A percentile compares a stretch with the other conserved stretches of the same genome.
These are phyloP conservation scores for Plectus sambesii DNA, from an alignment of 1,140 invertebrate species.

Conservation along the genomic window DNA sequence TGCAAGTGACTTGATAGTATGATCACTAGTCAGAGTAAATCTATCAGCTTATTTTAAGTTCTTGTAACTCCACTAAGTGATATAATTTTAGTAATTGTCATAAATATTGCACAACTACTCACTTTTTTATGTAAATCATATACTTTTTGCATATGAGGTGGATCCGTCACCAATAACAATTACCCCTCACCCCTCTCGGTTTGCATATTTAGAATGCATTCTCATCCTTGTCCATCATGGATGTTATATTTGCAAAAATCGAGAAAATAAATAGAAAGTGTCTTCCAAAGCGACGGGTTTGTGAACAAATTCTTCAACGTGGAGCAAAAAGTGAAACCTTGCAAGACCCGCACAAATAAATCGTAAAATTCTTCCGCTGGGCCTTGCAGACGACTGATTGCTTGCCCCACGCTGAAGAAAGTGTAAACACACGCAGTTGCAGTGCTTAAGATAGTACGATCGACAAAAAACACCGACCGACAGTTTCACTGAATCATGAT, in stretches of 20 bases:
- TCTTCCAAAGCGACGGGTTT: no score
- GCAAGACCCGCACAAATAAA: no score
- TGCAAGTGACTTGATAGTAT: background rate
- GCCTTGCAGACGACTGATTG: background rate
- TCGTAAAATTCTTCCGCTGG: background rate
- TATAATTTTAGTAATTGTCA: background rate
- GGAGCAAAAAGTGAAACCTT: no score
- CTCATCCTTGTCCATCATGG: no score
- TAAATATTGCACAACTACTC: background rate
- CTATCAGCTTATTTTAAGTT: background rate
- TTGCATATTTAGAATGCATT: no score
- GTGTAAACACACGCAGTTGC: background rate
- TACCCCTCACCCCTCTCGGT: no score
- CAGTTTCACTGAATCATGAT: constrained; percentile 13
- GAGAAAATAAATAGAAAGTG: no score
- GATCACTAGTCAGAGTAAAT: background rate
- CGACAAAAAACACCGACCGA: background rate
- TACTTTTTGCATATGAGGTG: no score
- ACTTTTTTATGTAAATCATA: no score
- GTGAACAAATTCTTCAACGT: no score
- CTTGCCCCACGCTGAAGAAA: background rate
- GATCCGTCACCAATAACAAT: no score
- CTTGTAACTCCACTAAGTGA: background rate
- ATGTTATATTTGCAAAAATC: no score
- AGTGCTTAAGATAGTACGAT: background rate